Percentiles rank a stretch among this genome's conserved stretches.
phyloP scores from a whole-genome alignment of 2,113 vertebrate species.

The Eudyptes chrysolophus region DNA sequence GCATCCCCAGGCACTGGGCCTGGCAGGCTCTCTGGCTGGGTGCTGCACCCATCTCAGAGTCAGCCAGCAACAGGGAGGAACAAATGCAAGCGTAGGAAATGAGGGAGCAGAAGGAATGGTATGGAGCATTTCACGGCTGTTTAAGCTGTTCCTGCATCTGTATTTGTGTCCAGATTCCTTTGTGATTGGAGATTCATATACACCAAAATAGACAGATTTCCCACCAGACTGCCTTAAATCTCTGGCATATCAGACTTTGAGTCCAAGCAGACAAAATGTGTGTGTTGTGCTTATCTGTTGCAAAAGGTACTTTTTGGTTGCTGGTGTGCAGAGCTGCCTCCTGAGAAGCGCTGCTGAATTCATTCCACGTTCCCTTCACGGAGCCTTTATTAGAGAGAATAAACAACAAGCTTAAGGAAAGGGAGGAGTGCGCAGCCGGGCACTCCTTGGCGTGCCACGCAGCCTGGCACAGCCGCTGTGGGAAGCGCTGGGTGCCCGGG shows the following conservation, averaged over 20 bases:
- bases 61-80: not conserved
- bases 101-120: not conserved
- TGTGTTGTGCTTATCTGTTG: not conserved
- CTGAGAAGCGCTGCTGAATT: not conserved
- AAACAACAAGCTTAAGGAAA: not conserved
- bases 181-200: not conserved
- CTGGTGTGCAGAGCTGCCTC: not conserved
- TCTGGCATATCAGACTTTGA: not conserved
- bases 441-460: not conserved
- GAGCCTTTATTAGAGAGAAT: not conserved
- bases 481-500: not conserved
- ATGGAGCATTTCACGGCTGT: fast-evolving
- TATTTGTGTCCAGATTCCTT: not conserved
- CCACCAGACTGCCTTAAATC: not conserved
- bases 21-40: fast-evolving
- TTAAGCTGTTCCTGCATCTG: not conserved
- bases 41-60: fast-evolving
- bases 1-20: not conserved
- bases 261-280: not conserved
- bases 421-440: not conserved
- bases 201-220: not conserved
- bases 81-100: not conserved
- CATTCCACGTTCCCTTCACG: not conserved
- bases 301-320: not conserved
- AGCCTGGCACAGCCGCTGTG: not conserved